phyloP scores from a whole-genome alignment of 1,140 invertebrate species.

The Bombus difficillimus region DNA sequence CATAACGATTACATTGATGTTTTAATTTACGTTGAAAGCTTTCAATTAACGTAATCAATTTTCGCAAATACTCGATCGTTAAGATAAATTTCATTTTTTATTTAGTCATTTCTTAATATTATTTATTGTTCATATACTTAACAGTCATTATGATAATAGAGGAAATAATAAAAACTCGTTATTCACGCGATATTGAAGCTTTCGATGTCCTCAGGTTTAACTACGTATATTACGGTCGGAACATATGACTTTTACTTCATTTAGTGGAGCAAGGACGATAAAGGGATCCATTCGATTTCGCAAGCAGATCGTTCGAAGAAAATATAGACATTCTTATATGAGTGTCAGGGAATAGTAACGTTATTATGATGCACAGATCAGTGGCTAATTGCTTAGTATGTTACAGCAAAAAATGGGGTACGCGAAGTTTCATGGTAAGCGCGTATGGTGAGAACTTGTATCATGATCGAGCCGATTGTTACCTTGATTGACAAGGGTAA shows the following conservation, averaged over 20 bases:
- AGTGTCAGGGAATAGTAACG: neutral
- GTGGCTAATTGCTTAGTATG: constrained; percentile 23
- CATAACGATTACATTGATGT: neutral
- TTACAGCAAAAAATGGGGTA: neutral
- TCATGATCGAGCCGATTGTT: neutral
- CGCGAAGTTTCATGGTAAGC: constrained; percentile 4
- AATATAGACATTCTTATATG: neutral
- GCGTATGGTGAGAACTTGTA: neutral
- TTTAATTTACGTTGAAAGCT: neutral
- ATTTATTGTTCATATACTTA: too few species aligned
- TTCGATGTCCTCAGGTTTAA: neutral
- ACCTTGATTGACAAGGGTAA: constrained; percentile 24
- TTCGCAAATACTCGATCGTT: neutral
- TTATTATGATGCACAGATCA: neutral
- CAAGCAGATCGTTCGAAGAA: neutral
- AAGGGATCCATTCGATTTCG: neutral
- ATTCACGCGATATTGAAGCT: neutral
- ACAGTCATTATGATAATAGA: too few species aligned
- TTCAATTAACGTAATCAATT: neutral
- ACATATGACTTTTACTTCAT: neutral
- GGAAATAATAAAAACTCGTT: neutral
- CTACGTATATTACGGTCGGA: neutral
- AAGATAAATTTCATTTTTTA: neutral
- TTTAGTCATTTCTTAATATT: too few species aligned
- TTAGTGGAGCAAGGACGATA: constrained; percentile 8